Percentiles rank a stretch among this genome's conserved stretches.
These are phyloP conservation scores for Solea senegalensis DNA, from an alignment of 2,113 vertebrate genomes.

Conservation along the genomic window DNA sequence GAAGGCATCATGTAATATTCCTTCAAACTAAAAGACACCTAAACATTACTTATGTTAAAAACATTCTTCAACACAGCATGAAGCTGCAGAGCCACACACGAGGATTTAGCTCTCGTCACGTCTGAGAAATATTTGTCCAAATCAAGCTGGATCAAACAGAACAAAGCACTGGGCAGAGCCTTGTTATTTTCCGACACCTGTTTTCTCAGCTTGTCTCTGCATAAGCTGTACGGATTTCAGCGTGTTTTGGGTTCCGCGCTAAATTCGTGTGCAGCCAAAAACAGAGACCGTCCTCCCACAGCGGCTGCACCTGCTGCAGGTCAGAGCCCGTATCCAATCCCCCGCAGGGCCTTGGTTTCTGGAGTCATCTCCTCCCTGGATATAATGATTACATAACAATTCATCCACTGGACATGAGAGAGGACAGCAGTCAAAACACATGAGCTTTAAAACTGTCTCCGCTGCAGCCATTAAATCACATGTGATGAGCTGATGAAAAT, in stretches of 20 bases:
- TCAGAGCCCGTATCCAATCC: slow-evolving; percentile 29
- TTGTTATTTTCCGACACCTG: neutral
- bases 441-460: slow-evolving; percentile 9
- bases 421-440: slow-evolving; percentile 32
- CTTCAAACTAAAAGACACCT: too few species aligned
- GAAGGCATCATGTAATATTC: too few species aligned
- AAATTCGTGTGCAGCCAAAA: slow-evolving; percentile 1
- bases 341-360: slow-evolving; percentile 20
- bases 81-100: neutral
- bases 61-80: too few species aligned
- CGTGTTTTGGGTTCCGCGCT: slow-evolving; percentile 6
- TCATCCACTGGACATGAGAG: slow-evolving; percentile 28
- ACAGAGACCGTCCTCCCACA: slow-evolving; percentile 27
- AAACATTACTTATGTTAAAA: too few species aligned
- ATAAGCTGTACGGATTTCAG: neutral
- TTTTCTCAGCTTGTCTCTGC: slow-evolving; percentile 4
- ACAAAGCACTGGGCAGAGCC: neutral
- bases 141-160: neutral
- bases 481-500: too few species aligned
- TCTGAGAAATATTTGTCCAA: neutral
- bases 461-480: too few species aligned
- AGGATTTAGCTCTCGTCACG: too few species aligned
- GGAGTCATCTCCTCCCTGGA: slow-evolving; percentile 11
- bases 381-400: slow-evolving; percentile 42
- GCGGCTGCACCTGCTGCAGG: slow-evolving; percentile 60